A percentile compares a stretch with the other conserved stretches of the same genome.
phyloP scores from a whole-genome alignment of 2,888 invertebrate genomes.

The Eledona agricola region DNA sequence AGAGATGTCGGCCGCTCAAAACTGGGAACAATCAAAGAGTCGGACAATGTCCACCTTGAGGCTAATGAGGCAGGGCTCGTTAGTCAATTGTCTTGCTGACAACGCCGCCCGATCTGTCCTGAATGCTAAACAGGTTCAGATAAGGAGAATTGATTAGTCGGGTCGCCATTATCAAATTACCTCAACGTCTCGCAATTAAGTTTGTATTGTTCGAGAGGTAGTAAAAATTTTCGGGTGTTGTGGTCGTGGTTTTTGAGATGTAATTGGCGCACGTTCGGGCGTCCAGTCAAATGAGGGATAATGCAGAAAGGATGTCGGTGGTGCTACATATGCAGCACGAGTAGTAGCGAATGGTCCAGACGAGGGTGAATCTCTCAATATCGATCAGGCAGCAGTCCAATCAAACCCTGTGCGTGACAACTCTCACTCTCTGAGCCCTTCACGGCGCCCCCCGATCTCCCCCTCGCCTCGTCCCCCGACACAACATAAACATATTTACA shows the following conservation, averaged over 20 bases:
- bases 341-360: slow-evolving; percentile 58
- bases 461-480: slow-evolving; percentile 40
- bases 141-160: slow-evolving; percentile 46
- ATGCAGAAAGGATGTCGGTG: slow-evolving; percentile 28
- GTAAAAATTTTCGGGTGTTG: slow-evolving; percentile 1
- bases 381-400: slow-evolving; percentile 63
- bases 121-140: slow-evolving; percentile 51
- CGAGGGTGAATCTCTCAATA: slow-evolving; percentile 62
- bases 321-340: slow-evolving; percentile 56
- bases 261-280: slow-evolving; percentile 16
- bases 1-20: slow-evolving; percentile 35
- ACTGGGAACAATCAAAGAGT: slow-evolving; percentile 47
- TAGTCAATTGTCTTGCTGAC: slow-evolving; percentile 58
- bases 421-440: slow-evolving; percentile 59
- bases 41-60: slow-evolving; percentile 53
- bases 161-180: slow-evolving; percentile 49
- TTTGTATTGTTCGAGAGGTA: slow-evolving; percentile 43
- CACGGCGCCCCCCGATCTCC: slow-evolving; percentile 47
- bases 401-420: slow-evolving; percentile 64
- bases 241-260: slow-evolving; percentile 5
- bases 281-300: slow-evolving; percentile 29
- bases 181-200: slow-evolving; percentile 45
- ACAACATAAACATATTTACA: slow-evolving; percentile 47
- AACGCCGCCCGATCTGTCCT: slow-evolving; percentile 50
- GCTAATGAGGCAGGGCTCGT: slow-evolving; percentile 56